Percentiles rank a stretch among this genome's conserved stretches.
phyloP scores from a whole-genome alignment of 2,797 vertebrate genomes.

The Dallia pectoralis region DNA sequence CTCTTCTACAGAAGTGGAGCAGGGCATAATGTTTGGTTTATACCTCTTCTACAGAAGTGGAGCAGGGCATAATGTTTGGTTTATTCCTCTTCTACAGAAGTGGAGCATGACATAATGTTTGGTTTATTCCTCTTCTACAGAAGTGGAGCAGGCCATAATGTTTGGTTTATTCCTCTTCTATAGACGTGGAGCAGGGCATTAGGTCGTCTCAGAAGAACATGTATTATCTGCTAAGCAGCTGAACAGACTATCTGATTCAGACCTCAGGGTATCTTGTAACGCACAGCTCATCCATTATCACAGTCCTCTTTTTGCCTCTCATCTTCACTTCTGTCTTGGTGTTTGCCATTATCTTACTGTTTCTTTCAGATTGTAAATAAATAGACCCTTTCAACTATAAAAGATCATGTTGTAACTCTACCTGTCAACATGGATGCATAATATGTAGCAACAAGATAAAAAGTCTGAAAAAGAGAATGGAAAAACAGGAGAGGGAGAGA shows the following conservation, averaged over 20 bases:
- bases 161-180: conserved; percentile 77
- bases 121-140: conserved; percentile 76
- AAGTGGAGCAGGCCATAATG: no score
- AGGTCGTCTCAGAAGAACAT: conserved; percentile 77
- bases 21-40: conserved; percentile 79
- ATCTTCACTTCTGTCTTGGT: not conserved
- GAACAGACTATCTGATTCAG: conserved; percentile 79
- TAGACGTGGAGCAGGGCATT: conserved; percentile 76
- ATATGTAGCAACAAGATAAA: not conserved
- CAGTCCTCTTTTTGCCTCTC: not conserved
- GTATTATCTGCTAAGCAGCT: conserved; percentile 85
- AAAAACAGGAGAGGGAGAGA: not conserved
- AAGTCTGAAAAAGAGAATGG: not conserved
- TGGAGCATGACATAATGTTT: conserved; percentile 80
- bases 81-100: conserved; percentile 65
- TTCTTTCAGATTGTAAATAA: conserved; percentile 61
- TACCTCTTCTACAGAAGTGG: no score
- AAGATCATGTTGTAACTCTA: conserved; percentile 19
- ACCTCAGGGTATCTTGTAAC: conserved; percentile 77
- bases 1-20: conserved; percentile 64
- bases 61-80: no score
- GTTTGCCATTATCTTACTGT: conserved; percentile 41
- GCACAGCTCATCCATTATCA: conserved; percentile 58
- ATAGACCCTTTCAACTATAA: conserved; percentile 21
- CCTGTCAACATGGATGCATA: conserved; percentile 17